Base-by-base conservation (phyloP, 2,797 vertebrate genomes). In the Paratrypauchen microcephalus region DNA sequence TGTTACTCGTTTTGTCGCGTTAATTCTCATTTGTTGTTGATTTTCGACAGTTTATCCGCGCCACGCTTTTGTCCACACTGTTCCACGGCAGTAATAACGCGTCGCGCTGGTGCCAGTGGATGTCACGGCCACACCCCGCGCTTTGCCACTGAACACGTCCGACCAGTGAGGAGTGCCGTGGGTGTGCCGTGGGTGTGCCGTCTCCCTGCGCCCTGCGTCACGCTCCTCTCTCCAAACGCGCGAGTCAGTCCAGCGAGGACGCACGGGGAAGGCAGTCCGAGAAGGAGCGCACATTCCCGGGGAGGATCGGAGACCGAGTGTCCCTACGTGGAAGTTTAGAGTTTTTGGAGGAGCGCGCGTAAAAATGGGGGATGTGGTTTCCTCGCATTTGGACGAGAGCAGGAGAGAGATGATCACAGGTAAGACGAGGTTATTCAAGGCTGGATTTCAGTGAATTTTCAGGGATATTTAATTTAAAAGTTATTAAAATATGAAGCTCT, bases 341-440 rank as follows among this genome's bases (percentile, higher is more conserved):
- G 9, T 23, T 5, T 8, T 48, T 24, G 47, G 45, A 64, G 61
- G 61, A 50, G 62, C 21, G 64, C 45, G 69, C 77, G 77, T 83
- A 76, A 90, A 84, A 90, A 98, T 98, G 97, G 97, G 97, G 89
- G 96, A 97, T 92, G 94, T 96, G 70, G 91, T 98, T 89, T 98
- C 97, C 77, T 93, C 95, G 85, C 96, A 98, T 94, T 94, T 98
- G 94, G 96, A 98, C 80, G 96, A 97, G 85, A 80, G 86, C 84
- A 94, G 93, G 89, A 90, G 95, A 77, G 94, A 94, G 91, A 88
- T 94, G 87, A 96, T 98, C 74, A 82, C 95, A 95, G 96, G 97
- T 98, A 91, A 95, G 77, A 39, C 1, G 24, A 0, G n/a, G 41
- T 45, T 45, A 15, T 16, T 45, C 13, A 2, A 7, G 55, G 24